phyloP scores from a whole-genome alignment of 1,140 invertebrate genomes.

The Chionoecetes opilio region DNA sequence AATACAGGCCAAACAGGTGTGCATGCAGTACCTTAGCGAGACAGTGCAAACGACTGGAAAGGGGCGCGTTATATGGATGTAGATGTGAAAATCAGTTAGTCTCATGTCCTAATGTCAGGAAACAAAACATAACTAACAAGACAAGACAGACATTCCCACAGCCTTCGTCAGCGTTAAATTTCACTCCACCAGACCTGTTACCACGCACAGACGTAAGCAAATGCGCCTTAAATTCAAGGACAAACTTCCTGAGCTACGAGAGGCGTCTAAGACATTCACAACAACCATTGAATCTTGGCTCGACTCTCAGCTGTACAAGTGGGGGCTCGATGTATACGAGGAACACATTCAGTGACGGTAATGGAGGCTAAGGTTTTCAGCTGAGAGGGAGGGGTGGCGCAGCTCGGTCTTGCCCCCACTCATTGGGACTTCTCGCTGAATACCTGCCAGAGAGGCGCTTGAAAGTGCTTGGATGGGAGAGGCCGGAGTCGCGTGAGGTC shows the following conservation, averaged over 20 bases:
- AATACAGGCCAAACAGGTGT: neutral
- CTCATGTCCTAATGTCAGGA: no score
- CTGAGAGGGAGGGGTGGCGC: slow-evolving; percentile 33
- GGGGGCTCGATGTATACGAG: neutral
- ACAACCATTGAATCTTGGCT: neutral
- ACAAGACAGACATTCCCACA: neutral
- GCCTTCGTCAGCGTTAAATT: neutral
- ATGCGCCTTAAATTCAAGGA: neutral
- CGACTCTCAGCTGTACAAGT: slow-evolving; percentile 8
- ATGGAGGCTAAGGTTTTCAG: slow-evolving; percentile 38
- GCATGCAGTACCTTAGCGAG: no score
- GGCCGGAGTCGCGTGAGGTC: slow-evolving; percentile 43
- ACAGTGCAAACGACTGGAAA: no score
- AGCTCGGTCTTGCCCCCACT: slow-evolving; percentile 59
- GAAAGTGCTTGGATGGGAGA: slow-evolving; percentile 65
- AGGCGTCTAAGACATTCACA: neutral
- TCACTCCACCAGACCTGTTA: neutral
- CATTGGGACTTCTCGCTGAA: slow-evolving; percentile 62
- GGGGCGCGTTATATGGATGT: no score
- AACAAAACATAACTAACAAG: neutral
- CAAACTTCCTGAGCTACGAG: neutral
- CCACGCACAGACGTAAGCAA: neutral
- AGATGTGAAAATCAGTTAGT: no score
- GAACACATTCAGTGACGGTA: neutral
- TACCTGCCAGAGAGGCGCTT: slow-evolving; percentile 69